Evolutionary conservation across 2,888 invertebrate genomes (phyloP).

Genomic region (Patella caerulea): DNA sequence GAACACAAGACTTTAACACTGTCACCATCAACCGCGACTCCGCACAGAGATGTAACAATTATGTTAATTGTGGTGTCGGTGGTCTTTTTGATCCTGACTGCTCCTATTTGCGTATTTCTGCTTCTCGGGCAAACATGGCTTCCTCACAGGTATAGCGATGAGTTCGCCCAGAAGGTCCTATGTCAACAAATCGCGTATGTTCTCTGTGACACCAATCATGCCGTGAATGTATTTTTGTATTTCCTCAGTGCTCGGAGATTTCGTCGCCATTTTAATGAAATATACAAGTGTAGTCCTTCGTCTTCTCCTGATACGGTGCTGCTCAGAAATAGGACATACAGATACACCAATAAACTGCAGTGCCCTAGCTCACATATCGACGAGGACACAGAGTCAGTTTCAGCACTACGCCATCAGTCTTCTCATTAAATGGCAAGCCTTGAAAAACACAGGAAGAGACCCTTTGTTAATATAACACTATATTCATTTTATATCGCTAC

Average conservation of each 20-base stretch:
- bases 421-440: not conserved
- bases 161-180: slow-evolving; percentile 34
- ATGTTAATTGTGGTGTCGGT: slow-evolving; percentile 38
- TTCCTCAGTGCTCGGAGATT: slow-evolving; percentile 39
- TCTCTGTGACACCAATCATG: slow-evolving; percentile 41
- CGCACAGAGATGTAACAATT: slow-evolving; percentile 36
- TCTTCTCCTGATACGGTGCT: not conserved
- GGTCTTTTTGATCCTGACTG: slow-evolving; percentile 37
- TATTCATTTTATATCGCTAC: too few species aligned
- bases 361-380: not conserved
- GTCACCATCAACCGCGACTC: slow-evolving; percentile 9
- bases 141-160: slow-evolving; percentile 12
- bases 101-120: slow-evolving; percentile 35
- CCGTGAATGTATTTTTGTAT: slow-evolving; percentile 39
- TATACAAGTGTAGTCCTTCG: slow-evolving; percentile 19
- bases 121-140: slow-evolving; percentile 25
- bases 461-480: too few species aligned
- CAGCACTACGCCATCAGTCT: not conserved
- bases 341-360: not conserved
- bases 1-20: slow-evolving; percentile 13
- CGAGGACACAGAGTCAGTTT: not conserved
- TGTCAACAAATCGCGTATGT: slow-evolving; percentile 34
- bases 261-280: slow-evolving; percentile 32
- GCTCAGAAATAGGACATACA: not conserved
- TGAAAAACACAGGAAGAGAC: not conserved